Evolutionary conservation across 92 coral and sea anemone genomes (phyloP).

Genomic region (Chrysogorgia sp.): DNA sequence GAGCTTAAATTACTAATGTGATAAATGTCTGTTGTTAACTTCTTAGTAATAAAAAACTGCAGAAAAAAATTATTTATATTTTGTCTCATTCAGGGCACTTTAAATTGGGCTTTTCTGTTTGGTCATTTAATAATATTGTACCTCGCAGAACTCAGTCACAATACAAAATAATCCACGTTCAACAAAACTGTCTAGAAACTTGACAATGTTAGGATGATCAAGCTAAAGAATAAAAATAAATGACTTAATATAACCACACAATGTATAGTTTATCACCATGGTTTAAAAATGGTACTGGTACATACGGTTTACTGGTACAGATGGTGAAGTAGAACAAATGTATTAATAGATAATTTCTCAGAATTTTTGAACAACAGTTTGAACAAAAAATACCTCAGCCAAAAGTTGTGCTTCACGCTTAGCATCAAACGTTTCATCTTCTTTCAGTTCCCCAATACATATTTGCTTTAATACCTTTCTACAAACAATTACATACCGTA

Average conservation of each 20-base stretch:
- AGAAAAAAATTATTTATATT: too few species aligned
- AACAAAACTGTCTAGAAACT: slow-evolving; percentile 82
- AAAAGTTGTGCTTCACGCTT: slow-evolving; percentile 91
- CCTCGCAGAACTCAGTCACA: slow-evolving; percentile 98
- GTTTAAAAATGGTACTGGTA: too few species aligned
- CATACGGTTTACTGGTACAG: too few species aligned
- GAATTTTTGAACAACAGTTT: background rate
- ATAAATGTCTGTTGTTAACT: too few species aligned
- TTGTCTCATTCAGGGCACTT: too few species aligned
- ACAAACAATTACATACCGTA: background rate
- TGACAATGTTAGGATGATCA: slow-evolving; percentile 88
- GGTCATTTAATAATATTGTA: slow-evolving; percentile 16
- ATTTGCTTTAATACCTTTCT: slow-evolving; percentile 94
- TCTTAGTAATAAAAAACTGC: too few species aligned
- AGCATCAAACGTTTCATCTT: slow-evolving; percentile 95
- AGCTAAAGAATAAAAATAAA: slow-evolving; percentile 55
- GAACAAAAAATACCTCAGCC: slow-evolving; percentile 60
- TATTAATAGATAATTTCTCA: too few species aligned
- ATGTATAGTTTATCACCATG: background rate
- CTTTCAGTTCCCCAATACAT: slow-evolving; percentile 86
- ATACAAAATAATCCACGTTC: slow-evolving; percentile 86
- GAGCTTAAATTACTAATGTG: too few species aligned
- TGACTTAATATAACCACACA: background rate
- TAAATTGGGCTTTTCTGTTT: too few species aligned
- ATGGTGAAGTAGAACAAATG: too few species aligned